Evolutionary conservation across 2,113 vertebrate species (phyloP), one percentile per base, ranked within the genome.

Genomic region (Saccopteryx bilineata): DNA sequence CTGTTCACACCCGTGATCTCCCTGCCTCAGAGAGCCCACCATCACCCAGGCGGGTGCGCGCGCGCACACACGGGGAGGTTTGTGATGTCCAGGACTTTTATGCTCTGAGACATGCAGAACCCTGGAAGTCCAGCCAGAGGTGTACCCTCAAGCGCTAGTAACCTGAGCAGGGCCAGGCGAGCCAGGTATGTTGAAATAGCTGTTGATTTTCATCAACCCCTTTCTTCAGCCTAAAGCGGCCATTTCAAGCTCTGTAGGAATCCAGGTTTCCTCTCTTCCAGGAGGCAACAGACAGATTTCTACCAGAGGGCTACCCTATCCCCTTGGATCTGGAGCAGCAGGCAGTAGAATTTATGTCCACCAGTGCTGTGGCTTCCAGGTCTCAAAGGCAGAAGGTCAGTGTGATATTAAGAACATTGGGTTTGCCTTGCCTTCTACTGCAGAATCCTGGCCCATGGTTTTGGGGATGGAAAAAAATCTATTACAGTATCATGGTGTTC

Each of bases 221-320:
- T 85, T 96, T 96, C 97, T 96, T 91, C 90, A 68, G 79, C 86
- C 95, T 97, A 46, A 66, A 33, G 0, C 13, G 12, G 95, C 94
- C 96, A 93, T 96, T 96, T 72, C 97, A 96, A 68, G 95, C 96
- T 97, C 97, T 97, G 92, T 76, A 97, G 96, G 97, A 97, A 97
- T 98, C 97, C 97, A 98, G 97, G 86, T 98, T 98, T 97, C 97
- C 95, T 83, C 96, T 97, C 92, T 94, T 98, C 97, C 97, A 97
- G 97, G 96, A 94, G 97, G 96, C 94, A 96, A 97, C 96, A 97
- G 96, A 84, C 95, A 97, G 94, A 97, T 97, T 95, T 93, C 97
- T 95, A 3, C 97, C 92, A 31, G 65, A 95, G 95, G 88, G 96
- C 97, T 98, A 94, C 93, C 96, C 97, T 97, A 63, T 91, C 94